Evolutionary conservation across 2,113 vertebrate species (phyloP), one percentile per base, ranked within the genome.

Genomic region (Lipophrys pholis): DNA sequence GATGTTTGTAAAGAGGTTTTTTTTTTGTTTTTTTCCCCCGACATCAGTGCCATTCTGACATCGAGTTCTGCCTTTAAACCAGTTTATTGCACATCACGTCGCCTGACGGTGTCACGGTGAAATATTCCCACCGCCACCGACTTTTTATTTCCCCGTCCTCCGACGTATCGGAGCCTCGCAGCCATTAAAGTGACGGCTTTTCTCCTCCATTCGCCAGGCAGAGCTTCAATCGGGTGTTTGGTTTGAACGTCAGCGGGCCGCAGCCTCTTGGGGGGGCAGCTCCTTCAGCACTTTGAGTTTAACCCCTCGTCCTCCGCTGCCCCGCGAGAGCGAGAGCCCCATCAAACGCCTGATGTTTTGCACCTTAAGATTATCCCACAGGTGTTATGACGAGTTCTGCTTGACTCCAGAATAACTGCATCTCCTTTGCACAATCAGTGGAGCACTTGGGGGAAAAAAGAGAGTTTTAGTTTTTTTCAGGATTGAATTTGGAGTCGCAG

Each of bases 31-130:
- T 75, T 43, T 64, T 65, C 9, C 39, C 39, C 48, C 6, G 36
- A 86, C 69, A 43, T 82, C 80, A 12, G 84, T 84, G 89, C 84
- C 86, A 81, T 75, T 57, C 68, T 86, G 78, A 86, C 79, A 75
- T 85, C 64, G 43, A 62, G 63, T 50, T 76, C 80, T 69, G 85
- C 83, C 82, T 90, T 87, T 73, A 74, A 49, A 68, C 12, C 51
- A 36, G 57, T 83, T 83, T 84, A 74, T 87, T 89, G 89, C 87
- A 79, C 79, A 77, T 89, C 75, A 54, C 30, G 72, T 76, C 65
- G 83, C 80, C 67, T 78, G 8, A 60, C 7, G 56, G 67, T 66
- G 66, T 66, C 3, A 4, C 10, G 61, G 60, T 82, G 48, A 75
- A 78, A 82, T 75, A 74, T 62, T 77, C 4, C 21, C 21, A 40